phyloP scores from a whole-genome alignment of 1,140 invertebrate species.

The Oedothorax gibbosus region DNA sequence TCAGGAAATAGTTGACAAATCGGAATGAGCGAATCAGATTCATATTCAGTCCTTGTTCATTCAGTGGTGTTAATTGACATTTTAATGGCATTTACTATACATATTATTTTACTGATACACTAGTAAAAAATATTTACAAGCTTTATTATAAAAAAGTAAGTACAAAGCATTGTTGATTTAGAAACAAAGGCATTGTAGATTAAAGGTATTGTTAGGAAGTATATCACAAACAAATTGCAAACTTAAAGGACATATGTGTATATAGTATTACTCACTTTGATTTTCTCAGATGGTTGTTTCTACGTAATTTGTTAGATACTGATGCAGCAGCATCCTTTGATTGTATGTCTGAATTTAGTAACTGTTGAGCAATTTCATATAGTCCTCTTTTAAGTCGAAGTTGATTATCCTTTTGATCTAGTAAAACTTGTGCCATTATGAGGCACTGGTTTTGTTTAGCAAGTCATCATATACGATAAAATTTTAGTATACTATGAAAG shows the following conservation, averaged over 20 bases:
- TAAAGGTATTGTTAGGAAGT: not conserved
- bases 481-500: no score
- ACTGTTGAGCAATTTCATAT: slow-evolving; percentile 33
- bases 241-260: not conserved
- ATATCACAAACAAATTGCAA: not conserved
- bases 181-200: not conserved
- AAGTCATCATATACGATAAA: no score
- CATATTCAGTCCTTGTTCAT: no score
- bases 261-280: slow-evolving; percentile 4
- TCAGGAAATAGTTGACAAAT: no score
- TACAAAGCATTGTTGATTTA: no score
- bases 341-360: slow-evolving; percentile 18
- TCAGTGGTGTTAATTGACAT: no score
- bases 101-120: no score
- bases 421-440: slow-evolving; percentile 36
- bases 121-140: no score
- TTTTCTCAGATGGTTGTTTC: not conserved
- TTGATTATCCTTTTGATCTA: slow-evolving; percentile 39
- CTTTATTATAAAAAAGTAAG: no score
- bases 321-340: not conserved
- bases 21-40: no score
- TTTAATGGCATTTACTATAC: no score
- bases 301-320: not conserved
- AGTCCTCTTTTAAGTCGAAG: slow-evolving; percentile 24
- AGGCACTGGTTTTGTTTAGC: no score